Evolutionary conservation across 2,888 invertebrate species (phyloP).

Genomic region (Drosophila mimetica): DNA sequence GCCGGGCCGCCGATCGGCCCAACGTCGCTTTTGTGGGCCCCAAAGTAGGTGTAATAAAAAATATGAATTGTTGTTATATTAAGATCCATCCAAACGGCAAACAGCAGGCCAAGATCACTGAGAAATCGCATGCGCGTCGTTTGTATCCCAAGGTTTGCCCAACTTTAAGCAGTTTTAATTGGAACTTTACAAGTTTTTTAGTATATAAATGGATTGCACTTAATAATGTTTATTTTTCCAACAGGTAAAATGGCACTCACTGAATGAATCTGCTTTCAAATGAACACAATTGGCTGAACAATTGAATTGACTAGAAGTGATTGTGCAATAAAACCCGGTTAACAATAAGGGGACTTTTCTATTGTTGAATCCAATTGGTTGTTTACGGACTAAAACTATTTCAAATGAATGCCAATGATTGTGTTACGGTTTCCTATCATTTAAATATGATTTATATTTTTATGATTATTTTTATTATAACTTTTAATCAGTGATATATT

Average conservation of each 20-base stretch:
- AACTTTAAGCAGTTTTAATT: not conserved
- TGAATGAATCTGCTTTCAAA: not conserved
- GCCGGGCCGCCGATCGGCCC: not conserved
- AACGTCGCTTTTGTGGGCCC: conserved; percentile 6
- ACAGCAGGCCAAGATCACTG: conserved; percentile 66
- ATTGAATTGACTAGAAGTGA: not conserved
- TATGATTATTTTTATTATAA: too few relatives aligned
- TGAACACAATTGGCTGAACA: not conserved
- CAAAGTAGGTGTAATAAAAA: conserved; percentile 77
- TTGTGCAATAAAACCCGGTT: not conserved
- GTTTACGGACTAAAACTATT: not conserved
- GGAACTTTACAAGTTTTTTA: not conserved
- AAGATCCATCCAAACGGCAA: conserved; percentile 51
- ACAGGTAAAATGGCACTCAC: not conserved
- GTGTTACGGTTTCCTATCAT: too few relatives aligned
- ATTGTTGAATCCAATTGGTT: not conserved
- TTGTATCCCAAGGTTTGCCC: not conserved
- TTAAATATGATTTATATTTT: too few relatives aligned
- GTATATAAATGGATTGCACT: not conserved
- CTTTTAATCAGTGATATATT: too few relatives aligned
- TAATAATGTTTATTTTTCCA: not conserved
- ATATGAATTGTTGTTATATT: conserved; percentile 77
- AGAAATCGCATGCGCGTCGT: conserved; percentile 24
- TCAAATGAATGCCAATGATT: not conserved
- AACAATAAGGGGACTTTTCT: not conserved